phyloP scores from a whole-genome alignment of 2,888 invertebrate genomes.

The Leptopterna dolabrata region DNA sequence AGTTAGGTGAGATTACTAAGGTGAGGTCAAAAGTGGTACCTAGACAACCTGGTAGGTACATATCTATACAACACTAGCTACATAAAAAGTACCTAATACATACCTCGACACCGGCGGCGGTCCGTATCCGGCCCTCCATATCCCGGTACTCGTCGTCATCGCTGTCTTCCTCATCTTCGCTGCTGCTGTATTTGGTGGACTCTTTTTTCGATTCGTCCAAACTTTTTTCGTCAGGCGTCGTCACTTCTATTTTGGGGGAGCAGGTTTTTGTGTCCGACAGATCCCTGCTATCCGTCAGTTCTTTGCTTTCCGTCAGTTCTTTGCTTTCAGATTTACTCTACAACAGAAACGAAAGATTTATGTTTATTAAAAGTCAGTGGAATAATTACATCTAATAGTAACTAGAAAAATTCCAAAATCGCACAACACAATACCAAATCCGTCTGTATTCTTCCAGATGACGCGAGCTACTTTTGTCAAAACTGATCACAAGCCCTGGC shows the following conservation, averaged over 20 bases:
- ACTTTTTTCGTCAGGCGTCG: slow-evolving; percentile 39
- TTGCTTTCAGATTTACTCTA: slow-evolving; percentile 40
- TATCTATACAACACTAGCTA: too few relatives aligned
- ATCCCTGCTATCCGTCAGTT: slow-evolving; percentile 35
- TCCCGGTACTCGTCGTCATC: slow-evolving; percentile 82
- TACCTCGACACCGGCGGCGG: slow-evolving; percentile 81
- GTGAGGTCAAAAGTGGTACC: too few relatives aligned
- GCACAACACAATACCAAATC: too few relatives aligned
- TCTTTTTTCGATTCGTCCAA: slow-evolving; percentile 40
- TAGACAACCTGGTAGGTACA: too few relatives aligned
- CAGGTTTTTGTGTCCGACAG: slow-evolving; percentile 39
- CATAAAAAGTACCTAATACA: too few relatives aligned
- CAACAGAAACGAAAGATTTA: background rate
- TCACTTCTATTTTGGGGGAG: slow-evolving; percentile 44
- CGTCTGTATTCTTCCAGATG: too few relatives aligned
- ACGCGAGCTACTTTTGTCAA: too few relatives aligned
- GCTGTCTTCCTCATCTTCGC: slow-evolving; percentile 69
- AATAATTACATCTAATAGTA: too few relatives aligned
- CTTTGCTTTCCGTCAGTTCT: slow-evolving; percentile 35
- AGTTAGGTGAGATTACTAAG: too few relatives aligned
- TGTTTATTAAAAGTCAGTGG: too few relatives aligned
- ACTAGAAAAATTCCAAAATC: too few relatives aligned
- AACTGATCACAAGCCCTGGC: too few relatives aligned
- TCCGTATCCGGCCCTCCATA: slow-evolving; percentile 82
- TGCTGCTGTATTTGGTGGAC: slow-evolving; percentile 45